A percentile compares a stretch with the other conserved stretches of the same genome.
These are phyloP conservation scores for Melospiza georgiana DNA, from an alignment of 2,113 vertebrate genomes.

Conservation along the genomic window DNA sequence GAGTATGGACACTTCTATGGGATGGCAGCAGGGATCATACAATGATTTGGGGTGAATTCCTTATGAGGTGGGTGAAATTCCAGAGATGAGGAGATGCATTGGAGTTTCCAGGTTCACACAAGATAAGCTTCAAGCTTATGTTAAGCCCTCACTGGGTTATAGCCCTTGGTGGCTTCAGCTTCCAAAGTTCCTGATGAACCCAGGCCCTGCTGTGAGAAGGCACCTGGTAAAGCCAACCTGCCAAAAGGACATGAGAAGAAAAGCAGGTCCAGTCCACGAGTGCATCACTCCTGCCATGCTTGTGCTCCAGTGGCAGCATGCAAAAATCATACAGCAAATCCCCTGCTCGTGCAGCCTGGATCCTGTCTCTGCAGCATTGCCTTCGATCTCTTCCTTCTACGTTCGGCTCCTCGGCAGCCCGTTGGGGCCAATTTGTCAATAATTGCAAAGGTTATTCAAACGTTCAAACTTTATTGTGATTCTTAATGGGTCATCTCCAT, in stretches of 20 bases:
- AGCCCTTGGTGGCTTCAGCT: background rate
- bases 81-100: background rate
- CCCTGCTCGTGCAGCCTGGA: slow-evolving; percentile 8
- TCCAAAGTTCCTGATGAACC: background rate
- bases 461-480: slow-evolving; percentile 44
- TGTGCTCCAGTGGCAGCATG: background rate
- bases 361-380: slow-evolving; percentile 31
- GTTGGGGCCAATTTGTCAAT: slow-evolving; percentile 18
- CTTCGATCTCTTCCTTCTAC: slow-evolving; percentile 42
- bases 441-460: slow-evolving; percentile 69
- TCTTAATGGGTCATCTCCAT: slow-evolving; percentile 58
- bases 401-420: slow-evolving; percentile 21
- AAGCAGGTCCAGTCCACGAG: background rate
- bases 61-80: fast-evolving
- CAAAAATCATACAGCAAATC: background rate
- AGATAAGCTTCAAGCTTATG: background rate
- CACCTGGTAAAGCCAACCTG: background rate
- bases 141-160: background rate
- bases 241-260: background rate
- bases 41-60: background rate
- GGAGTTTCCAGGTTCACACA: background rate
- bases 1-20: background rate
- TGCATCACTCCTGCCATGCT: background rate
- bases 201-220: background rate
- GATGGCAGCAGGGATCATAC: background rate